These are phyloP conservation scores for Nomia melanderi DNA, from an alignment of 1,140 invertebrate species.

Conservation along the genomic window DNA sequence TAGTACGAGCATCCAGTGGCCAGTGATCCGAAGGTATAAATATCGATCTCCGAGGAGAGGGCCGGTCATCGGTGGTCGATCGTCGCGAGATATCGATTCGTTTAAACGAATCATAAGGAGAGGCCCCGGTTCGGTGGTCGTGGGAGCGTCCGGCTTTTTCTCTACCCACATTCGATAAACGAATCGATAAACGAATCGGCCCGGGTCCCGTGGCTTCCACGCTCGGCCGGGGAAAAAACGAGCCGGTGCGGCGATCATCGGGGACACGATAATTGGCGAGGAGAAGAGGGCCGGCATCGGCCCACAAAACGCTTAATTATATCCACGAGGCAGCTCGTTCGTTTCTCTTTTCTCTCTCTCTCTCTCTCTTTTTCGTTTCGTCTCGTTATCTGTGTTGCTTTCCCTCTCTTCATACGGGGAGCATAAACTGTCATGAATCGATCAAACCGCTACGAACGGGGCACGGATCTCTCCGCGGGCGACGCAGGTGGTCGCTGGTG, in stretches of 20 bases:
- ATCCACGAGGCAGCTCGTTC: neutral
- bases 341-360: neutral
- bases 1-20: no score
- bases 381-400: neutral
- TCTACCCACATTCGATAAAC: slow-evolving; percentile 29
- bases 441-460: slow-evolving; percentile 7
- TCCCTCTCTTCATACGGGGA: neutral
- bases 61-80: neutral
- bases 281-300: slow-evolving; percentile 1
- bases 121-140: slow-evolving; percentile 8
- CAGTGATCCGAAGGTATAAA: neutral
- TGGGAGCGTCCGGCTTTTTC: slow-evolving; percentile 26
- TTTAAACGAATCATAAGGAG: slow-evolving; percentile 13
- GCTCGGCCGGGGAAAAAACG: neutral
- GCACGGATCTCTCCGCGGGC: neutral
- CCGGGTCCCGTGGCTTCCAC: neutral
- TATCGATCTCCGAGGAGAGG: neutral
- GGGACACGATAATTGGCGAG: slow-evolving; percentile 49
- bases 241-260: slow-evolving; percentile 14
- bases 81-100: slow-evolving; percentile 1
- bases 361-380: neutral
- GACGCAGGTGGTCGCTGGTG: neutral
- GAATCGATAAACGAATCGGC: slow-evolving; percentile 4
- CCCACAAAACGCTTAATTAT: slow-evolving; percentile 43
- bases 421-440: slow-evolving; percentile 7